phyloP scores from a whole-genome alignment of 2,797 vertebrate genomes.

The Ispidina lecontei region DNA sequence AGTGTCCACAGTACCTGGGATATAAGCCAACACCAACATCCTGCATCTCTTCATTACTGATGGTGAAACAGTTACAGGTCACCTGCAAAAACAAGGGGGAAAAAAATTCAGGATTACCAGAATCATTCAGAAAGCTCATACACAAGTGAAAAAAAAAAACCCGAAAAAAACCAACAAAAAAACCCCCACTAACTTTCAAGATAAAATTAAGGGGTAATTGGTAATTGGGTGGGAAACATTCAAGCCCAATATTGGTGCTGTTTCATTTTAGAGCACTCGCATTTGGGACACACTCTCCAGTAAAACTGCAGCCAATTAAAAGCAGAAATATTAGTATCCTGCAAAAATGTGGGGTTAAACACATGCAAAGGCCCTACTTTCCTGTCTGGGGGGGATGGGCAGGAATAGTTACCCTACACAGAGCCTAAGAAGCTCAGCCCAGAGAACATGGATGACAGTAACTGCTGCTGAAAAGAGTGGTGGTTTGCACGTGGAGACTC shows the following conservation, averaged over 20 bases:
- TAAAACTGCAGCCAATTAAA: slow-evolving; percentile 37
- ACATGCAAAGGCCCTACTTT: slow-evolving; percentile 15
- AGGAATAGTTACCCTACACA: background rate
- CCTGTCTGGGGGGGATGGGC: background rate
- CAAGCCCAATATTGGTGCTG: slow-evolving; percentile 23
- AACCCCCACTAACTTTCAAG: background rate
- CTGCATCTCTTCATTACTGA: slow-evolving; percentile 94
- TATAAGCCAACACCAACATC: slow-evolving; percentile 94
- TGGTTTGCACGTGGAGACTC: background rate
- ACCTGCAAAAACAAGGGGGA: slow-evolving; percentile 83
- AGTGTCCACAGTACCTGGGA: slow-evolving; percentile 86
- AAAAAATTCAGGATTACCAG: slow-evolving; percentile 60
- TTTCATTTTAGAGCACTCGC: slow-evolving; percentile 41
- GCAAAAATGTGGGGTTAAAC: slow-evolving; percentile 49
- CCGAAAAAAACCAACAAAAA: too few species aligned
- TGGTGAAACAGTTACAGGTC: slow-evolving; percentile 95
- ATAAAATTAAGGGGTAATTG: slow-evolving; percentile 34
- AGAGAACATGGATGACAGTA: background rate
- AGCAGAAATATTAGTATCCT: slow-evolving; percentile 40
- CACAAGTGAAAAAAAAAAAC: slow-evolving; percentile 10
- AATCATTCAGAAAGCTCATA: slow-evolving; percentile 37
- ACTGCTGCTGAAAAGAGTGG: background rate
- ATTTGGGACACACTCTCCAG: slow-evolving; percentile 3
- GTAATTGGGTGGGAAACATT: slow-evolving; percentile 44
- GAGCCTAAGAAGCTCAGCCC: background rate